Percentiles rank a stretch among this genome's conserved stretches.
phyloP scores from a whole-genome alignment of 2,888 invertebrate genomes.

The Chironomus tentans region DNA sequence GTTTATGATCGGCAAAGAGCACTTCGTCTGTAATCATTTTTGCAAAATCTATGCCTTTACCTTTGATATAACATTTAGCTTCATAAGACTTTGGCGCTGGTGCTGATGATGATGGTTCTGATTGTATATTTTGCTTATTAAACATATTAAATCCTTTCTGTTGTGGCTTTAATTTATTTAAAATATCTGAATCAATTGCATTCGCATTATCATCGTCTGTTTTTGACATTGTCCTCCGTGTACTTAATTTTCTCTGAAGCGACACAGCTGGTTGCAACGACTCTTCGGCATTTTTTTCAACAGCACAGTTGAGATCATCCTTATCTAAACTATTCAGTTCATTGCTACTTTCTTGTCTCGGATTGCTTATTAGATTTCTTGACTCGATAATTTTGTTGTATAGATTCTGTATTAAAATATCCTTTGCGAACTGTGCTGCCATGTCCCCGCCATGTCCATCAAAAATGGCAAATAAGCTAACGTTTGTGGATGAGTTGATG shows the following conservation, averaged over 20 bases:
- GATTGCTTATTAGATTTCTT: slow-evolving; percentile 50
- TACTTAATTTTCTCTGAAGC: slow-evolving; percentile 29
- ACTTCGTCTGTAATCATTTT: slow-evolving; percentile 80
- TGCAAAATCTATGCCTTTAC: slow-evolving; percentile 66
- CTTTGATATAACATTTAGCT: slow-evolving; percentile 57
- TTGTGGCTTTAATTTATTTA: slow-evolving; percentile 41
- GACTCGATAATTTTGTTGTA: slow-evolving; percentile 66
- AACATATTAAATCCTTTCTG: slow-evolving; percentile 4
- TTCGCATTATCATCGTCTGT: slow-evolving; percentile 32
- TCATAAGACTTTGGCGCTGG: slow-evolving; percentile 36
- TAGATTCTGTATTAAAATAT: slow-evolving; percentile 73
- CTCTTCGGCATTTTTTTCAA: not conserved
- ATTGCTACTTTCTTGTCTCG: too few relatives aligned
- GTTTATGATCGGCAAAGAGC: slow-evolving; percentile 67
- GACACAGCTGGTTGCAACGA: not conserved
- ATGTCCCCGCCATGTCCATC: slow-evolving; percentile 89
- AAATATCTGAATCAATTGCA: slow-evolving; percentile 33
- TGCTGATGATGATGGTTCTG: slow-evolving; percentile 26
- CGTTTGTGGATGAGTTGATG: slow-evolving; percentile 66
- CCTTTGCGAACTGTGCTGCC: slow-evolving; percentile 88
- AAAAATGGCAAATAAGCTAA: slow-evolving; percentile 84
- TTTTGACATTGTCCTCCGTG: slow-evolving; percentile 36
- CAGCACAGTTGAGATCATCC: not conserved
- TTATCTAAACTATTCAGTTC: too few relatives aligned
- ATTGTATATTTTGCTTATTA: slow-evolving; percentile 28